A percentile compares a stretch with the other conserved stretches of the same genome.
These are phyloP conservation scores for Fragum whitleyi DNA, from an alignment of 2,888 invertebrate genomes.

Conservation along the genomic window DNA sequence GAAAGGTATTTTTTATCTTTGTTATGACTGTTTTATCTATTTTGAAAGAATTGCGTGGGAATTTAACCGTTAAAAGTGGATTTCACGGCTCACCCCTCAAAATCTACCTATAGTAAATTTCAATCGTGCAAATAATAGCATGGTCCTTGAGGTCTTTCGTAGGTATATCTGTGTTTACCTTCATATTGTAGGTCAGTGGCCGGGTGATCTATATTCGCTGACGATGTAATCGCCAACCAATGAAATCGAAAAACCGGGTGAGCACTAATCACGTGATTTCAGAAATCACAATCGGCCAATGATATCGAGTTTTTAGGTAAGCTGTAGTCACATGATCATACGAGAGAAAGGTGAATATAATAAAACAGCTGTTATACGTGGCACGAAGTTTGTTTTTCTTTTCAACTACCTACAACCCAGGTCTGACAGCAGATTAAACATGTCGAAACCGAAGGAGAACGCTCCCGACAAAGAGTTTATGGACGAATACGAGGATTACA, in stretches of 20 bases:
- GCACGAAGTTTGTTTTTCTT: not conserved
- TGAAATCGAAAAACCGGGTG: not conserved
- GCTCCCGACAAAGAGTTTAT: constrained; percentile 63
- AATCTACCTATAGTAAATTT: no score
- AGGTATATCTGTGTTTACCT: not conserved
- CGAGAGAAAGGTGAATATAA: constrained; percentile 17
- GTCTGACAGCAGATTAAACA: not conserved
- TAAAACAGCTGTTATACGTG: constrained; percentile 22
- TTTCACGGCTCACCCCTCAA: no score
- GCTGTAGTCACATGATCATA: constrained; percentile 36
- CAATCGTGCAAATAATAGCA: no score
- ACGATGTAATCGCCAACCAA: not conserved
- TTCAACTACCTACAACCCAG: not conserved
- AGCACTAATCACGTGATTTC: constrained; percentile 12
- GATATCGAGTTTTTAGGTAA: not conserved
- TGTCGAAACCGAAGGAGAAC: constrained; percentile 51
- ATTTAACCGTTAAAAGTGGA: no score
- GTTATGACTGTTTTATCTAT: no score
- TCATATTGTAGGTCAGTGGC: not conserved
- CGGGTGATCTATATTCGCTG: not conserved
- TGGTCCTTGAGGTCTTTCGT: no score
- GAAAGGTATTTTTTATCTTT: no score
- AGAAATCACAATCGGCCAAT: constrained; percentile 34
- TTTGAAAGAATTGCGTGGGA: no score
- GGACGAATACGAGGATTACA: constrained; percentile 97